Evolutionary conservation across 2,797 vertebrate genomes (phyloP).

Genomic region (Erpetoichthys calabaricus): DNA sequence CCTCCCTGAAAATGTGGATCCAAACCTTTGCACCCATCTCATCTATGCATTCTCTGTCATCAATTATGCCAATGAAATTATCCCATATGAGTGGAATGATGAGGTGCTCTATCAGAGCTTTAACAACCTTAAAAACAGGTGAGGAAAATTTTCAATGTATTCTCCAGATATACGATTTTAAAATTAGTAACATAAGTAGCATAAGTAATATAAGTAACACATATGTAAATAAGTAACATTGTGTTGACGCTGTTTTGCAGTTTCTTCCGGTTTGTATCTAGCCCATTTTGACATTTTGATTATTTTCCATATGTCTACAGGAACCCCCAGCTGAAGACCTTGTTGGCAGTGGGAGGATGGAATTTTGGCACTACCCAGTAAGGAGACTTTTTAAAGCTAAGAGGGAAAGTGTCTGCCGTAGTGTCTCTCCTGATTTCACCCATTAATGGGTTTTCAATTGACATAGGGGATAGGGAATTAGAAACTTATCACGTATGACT

Average conservation of each 20-base stretch:
- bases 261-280: neutral
- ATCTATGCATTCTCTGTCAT: slow-evolving; percentile 64
- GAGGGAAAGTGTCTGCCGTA: no score
- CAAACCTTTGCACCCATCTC: slow-evolving; percentile 59
- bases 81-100: slow-evolving; percentile 48
- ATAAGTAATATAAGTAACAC: no score
- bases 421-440: no score
- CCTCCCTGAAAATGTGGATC: slow-evolving; percentile 46
- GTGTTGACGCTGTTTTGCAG: no score
- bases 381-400: slow-evolving; percentile 19
- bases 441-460: no score
- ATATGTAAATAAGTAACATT: no score
- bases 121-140: slow-evolving; percentile 50
- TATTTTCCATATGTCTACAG: slow-evolving; percentile 25
- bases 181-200: no score
- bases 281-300: neutral
- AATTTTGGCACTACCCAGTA: slow-evolving; percentile 57
- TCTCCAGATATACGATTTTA: neutral
- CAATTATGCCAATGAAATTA: slow-evolving; percentile 37
- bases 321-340: slow-evolving; percentile 51
- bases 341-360: slow-evolving; percentile 62
- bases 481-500: no score
- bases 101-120: slow-evolving; percentile 44
- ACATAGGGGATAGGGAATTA: no score
- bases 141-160: slow-evolving; percentile 9